Conservation (phyloP, 2,888 invertebrate genomes). For the Dasysyrphus albostriatus region DNA sequence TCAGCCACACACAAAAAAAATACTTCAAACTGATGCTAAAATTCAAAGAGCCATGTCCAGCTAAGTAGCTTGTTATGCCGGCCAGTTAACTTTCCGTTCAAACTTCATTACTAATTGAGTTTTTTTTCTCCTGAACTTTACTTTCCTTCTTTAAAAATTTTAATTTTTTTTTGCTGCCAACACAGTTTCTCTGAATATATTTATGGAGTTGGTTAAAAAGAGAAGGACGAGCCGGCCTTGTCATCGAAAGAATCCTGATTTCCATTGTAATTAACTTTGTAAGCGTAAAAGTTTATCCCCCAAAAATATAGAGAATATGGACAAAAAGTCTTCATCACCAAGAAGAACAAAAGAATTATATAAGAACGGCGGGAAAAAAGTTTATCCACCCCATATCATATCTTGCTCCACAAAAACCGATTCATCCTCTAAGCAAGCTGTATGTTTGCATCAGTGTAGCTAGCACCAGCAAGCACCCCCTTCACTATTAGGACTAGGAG, state of each 20-base stretch:
- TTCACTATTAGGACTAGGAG: conserved; percentile 20
- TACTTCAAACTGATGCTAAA: conserved; percentile 17
- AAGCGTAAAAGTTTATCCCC: conserved; percentile 71
- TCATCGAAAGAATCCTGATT: conserved; percentile 57
- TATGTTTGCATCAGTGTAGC: neutral
- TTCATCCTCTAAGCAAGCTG: neutral
- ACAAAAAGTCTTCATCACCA: conserved; percentile 29
- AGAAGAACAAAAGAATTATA: conserved; percentile 65
- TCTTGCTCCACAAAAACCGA: conserved; percentile 1
- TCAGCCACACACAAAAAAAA: conserved; percentile 14
- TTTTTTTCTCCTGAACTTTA: conserved; percentile 25
- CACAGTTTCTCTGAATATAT: conserved; percentile 9
- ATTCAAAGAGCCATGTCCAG: conserved; percentile 18
- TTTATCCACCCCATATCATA: conserved; percentile 44
- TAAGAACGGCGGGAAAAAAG: conserved; percentile 56
- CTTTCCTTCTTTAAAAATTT: conserved; percentile 14
- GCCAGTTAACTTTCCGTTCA: conserved; percentile 47
- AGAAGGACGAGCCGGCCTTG: conserved; percentile 4
- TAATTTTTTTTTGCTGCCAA: neutral
- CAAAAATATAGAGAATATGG: conserved; percentile 39
- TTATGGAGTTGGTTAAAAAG: conserved; percentile 10
- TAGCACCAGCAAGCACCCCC: neutral
- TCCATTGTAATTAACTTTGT: conserved; percentile 75
- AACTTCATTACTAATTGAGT: conserved; percentile 68
- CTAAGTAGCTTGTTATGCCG: conserved; percentile 51